Percentiles rank a stretch among this genome's conserved stretches.
These are phyloP conservation scores for Sarcophaga bullata DNA, from an alignment of 1,140 invertebrate species.

Conservation along the genomic window DNA sequence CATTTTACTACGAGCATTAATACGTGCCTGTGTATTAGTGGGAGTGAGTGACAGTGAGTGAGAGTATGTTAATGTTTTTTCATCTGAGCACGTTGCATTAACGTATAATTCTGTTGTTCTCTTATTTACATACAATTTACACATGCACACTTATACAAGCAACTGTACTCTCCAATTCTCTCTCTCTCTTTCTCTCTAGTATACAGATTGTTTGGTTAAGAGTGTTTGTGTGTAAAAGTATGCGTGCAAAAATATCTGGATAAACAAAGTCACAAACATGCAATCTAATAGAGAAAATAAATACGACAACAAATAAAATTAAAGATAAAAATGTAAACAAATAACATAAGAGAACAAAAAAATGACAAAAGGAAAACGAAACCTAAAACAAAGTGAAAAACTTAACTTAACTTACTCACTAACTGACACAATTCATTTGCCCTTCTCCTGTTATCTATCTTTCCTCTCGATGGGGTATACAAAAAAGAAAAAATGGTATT, in stretches of 20 bases:
- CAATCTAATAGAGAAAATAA: not conserved
- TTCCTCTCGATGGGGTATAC: not conserved
- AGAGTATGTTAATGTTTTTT: slow-evolving; percentile 12
- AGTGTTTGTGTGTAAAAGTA: too few relatives aligned
- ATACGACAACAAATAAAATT: not conserved
- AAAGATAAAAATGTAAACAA: not conserved
- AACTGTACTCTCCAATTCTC: too few relatives aligned
- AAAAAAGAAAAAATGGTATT: not conserved
- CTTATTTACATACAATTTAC: not conserved
- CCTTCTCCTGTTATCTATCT: not conserved
- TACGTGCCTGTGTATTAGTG: too few relatives aligned
- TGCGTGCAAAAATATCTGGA: too few relatives aligned
- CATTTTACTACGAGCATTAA: too few relatives aligned
- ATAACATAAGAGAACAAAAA: too few relatives aligned
- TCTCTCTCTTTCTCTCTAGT: not conserved
- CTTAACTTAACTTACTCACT: slow-evolving; percentile 20
- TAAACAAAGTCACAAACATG: not conserved
- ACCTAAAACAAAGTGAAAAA: not conserved
- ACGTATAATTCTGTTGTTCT: slow-evolving; percentile 3
- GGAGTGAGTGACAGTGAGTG: not conserved
- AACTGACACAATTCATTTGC: slow-evolving; percentile 24
- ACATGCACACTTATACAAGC: not conserved
- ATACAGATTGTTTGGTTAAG: not conserved
- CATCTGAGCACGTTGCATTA: slow-evolving; percentile 12
- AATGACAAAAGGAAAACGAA: not conserved